These are phyloP conservation scores for Indri indri DNA, from an alignment of 2,113 vertebrate genomes.

Conservation along the genomic window DNA sequence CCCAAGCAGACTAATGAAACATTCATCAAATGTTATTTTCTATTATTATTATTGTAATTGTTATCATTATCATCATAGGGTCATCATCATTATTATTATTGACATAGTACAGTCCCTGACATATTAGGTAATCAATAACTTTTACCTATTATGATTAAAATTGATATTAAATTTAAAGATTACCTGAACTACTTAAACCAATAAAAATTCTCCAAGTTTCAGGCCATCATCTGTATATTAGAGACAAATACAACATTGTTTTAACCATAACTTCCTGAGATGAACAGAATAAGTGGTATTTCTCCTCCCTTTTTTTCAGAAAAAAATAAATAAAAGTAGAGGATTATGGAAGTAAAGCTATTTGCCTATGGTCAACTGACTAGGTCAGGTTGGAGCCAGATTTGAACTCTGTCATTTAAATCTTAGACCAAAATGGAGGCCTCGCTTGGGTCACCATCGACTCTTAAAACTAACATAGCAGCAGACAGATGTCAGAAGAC, in stretches of 20 bases:
- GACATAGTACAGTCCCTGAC: neutral
- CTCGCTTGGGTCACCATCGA: neutral
- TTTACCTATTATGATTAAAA: neutral
- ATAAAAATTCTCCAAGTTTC: neutral
- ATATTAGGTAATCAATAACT: neutral
- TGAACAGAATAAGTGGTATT: neutral
- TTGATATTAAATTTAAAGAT: neutral
- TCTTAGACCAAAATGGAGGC: neutral
- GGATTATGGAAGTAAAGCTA: neutral
- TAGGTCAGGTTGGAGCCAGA: neutral
- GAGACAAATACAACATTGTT: neutral
- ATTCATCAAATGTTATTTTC: neutral
- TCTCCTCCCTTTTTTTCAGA: neutral
- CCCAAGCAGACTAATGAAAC: neutral
- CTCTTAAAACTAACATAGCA: neutral
- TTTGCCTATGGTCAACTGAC: neutral
- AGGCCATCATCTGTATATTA: neutral
- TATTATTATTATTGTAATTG: neutral
- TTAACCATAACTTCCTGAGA: neutral
- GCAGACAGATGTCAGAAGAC: neutral
- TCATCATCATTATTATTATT: neutral
- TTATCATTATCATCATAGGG: neutral
- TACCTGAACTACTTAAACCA: neutral
- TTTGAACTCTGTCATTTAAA: neutral
- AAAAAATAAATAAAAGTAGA: neutral